phyloP scores from a whole-genome alignment of 1,140 invertebrate species.

The Gonioctena quinquepunctata region DNA sequence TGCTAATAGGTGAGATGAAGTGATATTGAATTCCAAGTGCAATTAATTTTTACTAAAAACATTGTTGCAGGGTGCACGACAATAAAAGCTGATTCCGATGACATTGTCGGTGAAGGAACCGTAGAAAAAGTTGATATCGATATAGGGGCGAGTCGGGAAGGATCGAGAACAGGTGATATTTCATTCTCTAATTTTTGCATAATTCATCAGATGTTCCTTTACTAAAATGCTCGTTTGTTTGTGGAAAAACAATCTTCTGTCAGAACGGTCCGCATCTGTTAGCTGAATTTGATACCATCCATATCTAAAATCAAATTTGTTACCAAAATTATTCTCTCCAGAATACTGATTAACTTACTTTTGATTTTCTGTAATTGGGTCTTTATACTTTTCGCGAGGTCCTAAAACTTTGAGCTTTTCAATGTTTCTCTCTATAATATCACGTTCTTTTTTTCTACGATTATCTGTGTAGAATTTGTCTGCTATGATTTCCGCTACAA shows the following conservation, averaged over 20 bases:
- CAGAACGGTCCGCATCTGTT: slow-evolving; percentile 34
- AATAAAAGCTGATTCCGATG: slow-evolving; percentile 11
- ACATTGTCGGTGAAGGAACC: slow-evolving; percentile 51
- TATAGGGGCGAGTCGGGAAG: slow-evolving; percentile 79
- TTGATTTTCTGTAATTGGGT: slow-evolving; percentile 53
- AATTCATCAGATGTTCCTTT: slow-evolving; percentile 53
- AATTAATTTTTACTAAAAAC: background rate
- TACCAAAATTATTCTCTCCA: background rate
- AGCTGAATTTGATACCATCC: slow-evolving; percentile 52
- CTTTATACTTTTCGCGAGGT: slow-evolving; percentile 45
- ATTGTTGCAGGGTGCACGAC: slow-evolving; percentile 13
- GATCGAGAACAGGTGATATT: slow-evolving; percentile 76
- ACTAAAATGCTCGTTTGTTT: slow-evolving; percentile 49
- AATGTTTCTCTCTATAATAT: slow-evolving; percentile 31
- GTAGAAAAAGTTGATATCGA: slow-evolving; percentile 70
- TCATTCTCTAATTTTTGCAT: slow-evolving; percentile 49
- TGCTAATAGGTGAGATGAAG: slow-evolving; percentile 59
- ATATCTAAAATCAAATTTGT: slow-evolving; percentile 45
- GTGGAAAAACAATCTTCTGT: slow-evolving; percentile 48
- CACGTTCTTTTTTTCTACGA: slow-evolving; percentile 19
- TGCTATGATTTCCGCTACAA: slow-evolving; percentile 31
- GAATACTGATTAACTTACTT: slow-evolving; percentile 42
- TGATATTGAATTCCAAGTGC: slow-evolving; percentile 7
- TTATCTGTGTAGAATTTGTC: slow-evolving; percentile 37
- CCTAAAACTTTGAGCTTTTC: slow-evolving; percentile 37